phyloP scores from a whole-genome alignment of 1,140 invertebrate species.

The Samia ricini region DNA sequence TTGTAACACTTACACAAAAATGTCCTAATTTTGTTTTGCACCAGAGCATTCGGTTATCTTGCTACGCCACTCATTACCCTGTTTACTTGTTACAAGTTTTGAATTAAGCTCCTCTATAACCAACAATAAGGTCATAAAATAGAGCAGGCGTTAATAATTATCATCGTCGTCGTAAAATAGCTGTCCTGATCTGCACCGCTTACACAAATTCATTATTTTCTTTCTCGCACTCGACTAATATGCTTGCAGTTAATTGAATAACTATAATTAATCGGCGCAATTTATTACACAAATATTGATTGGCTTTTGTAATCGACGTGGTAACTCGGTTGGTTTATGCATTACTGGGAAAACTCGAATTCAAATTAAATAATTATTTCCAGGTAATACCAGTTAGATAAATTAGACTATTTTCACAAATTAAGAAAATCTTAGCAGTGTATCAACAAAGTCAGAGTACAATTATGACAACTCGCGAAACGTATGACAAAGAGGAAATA shows the following conservation, averaged over 20 bases:
- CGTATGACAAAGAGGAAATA: no score
- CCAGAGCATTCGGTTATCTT: no score
- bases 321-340: no score
- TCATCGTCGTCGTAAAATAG: conserved; percentile 3
- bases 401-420: no score
- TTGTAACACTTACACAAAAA: no score
- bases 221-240: conserved; percentile 13
- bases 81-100: background rate
- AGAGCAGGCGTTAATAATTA: background rate
- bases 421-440: no score
- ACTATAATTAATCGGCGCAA: background rate
- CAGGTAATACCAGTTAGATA: no score
- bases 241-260: background rate
- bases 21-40: no score
- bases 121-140: background rate
- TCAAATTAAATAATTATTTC: background rate
- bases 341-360: background rate
- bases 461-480: no score
- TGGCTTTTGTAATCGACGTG: background rate
- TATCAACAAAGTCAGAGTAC: no score
- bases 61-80: no score
- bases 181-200: conserved; percentile 22
- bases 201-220: conserved; percentile 12
- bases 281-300: background rate
- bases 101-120: background rate